phyloP scores from a whole-genome alignment of 2,797 vertebrate species.

The Eospalax fontanierii region DNA sequence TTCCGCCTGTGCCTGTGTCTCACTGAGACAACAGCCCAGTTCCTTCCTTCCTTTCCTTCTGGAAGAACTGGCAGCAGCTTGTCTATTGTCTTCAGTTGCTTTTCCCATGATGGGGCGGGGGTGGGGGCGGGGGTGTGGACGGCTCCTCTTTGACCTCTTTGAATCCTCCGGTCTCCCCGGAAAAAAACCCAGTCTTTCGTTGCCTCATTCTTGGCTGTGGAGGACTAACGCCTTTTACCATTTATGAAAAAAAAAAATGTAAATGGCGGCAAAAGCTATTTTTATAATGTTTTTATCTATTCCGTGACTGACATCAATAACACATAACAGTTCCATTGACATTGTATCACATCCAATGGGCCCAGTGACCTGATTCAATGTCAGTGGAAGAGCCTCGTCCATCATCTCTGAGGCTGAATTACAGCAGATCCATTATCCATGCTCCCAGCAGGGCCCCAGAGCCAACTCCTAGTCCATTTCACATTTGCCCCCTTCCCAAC shows the following conservation, averaged over 20 bases:
- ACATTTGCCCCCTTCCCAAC: background rate
- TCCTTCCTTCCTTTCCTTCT: too few species aligned
- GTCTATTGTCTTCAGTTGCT: background rate
- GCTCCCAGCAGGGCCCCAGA: constrained; percentile 55
- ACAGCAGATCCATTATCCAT: constrained; percentile 83
- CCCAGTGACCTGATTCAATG: constrained; percentile 91
- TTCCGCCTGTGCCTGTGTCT: too few species aligned
- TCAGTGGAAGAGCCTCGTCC: constrained; percentile 88
- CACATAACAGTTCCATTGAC: constrained; percentile 90
- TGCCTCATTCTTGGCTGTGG: constrained; percentile 71
- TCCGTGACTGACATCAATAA: constrained; percentile 90
- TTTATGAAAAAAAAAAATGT: constrained; percentile 76
- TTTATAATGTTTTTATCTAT: constrained; percentile 91
- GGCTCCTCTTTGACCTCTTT: constrained; percentile 63
- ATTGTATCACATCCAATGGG: constrained; percentile 89
- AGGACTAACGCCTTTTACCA: constrained; percentile 81
- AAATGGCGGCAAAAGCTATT: constrained; percentile 89
- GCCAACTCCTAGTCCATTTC: constrained; percentile 58
- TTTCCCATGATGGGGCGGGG: too few species aligned
- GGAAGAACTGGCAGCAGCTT: background rate
- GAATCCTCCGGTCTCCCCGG: constrained; percentile 10
- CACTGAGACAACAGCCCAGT: fast-evolving
- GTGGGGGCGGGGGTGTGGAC: fast-evolving
- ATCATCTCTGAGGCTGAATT: constrained; percentile 87
- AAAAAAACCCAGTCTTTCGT: constrained; percentile 34